phyloP scores from a whole-genome alignment of 2,888 invertebrate genomes.

The Ganaspis brasiliensis region DNA sequence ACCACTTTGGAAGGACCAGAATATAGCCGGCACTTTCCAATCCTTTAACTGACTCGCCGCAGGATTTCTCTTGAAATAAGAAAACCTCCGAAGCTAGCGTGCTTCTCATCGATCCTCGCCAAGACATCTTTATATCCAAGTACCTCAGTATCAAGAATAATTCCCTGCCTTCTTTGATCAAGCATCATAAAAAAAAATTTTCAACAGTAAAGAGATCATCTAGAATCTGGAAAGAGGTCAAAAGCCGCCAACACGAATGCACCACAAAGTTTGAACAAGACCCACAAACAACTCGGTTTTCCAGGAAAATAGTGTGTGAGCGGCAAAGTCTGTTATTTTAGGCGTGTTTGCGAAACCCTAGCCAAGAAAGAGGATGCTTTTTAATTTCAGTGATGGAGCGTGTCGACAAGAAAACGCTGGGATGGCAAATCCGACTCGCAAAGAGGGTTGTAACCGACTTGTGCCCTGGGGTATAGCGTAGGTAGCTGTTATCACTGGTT shows the following conservation, averaged over 20 bases:
- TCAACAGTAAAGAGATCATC: constrained; percentile 11
- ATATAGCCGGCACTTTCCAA: constrained; percentile 52
- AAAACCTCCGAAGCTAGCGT: constrained; percentile 28
- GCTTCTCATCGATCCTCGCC: constrained; percentile 20
- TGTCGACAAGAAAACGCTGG: constrained; percentile 11
- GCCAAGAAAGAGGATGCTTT: constrained; percentile 12
- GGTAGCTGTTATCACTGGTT: constrained; percentile 34
- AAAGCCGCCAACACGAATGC: background rate
- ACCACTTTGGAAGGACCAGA: constrained; percentile 49
- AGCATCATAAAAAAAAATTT: background rate
- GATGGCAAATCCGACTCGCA: constrained; percentile 20
- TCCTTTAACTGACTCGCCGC: constrained; percentile 59
- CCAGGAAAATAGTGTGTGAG: background rate
- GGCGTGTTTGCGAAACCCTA: background rate
- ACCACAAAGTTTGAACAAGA: constrained; percentile 21
- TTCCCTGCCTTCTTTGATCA: constrained; percentile 12
- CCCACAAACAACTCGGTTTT: constrained; percentile 18
- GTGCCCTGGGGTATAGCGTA: constrained; percentile 14
- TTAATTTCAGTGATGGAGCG: constrained; percentile 19
- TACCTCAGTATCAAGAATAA: constrained; percentile 28
- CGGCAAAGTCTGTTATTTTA: constrained; percentile 21
- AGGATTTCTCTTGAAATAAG: constrained; percentile 50
- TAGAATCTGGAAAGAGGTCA: constrained; percentile 18
- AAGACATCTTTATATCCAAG: constrained; percentile 35
- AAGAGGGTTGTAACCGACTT: constrained; percentile 30